Percentiles rank a stretch among this genome's conserved stretches.
phyloP scores from a whole-genome alignment of 2,888 invertebrate genomes.

The Stictocephala bisonia region DNA sequence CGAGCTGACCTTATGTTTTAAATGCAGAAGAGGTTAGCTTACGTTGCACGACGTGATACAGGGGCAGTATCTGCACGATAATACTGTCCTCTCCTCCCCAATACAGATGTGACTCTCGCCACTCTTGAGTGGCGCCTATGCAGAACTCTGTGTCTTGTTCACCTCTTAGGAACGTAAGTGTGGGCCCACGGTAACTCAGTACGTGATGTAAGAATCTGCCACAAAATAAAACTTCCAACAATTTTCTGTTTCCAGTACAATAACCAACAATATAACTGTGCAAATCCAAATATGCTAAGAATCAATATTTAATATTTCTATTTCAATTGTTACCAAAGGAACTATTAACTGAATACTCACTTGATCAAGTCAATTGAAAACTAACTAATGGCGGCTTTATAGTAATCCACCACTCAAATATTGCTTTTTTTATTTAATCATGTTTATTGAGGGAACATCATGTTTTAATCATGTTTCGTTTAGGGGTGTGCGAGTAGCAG shows the following conservation, averaged over 20 bases:
- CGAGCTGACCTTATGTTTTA: too few relatives aligned
- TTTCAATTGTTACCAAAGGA: neutral
- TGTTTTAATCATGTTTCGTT: too few relatives aligned
- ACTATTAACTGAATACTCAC: too few relatives aligned
- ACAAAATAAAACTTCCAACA: too few relatives aligned
- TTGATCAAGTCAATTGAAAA: too few relatives aligned
- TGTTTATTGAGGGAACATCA: too few relatives aligned
- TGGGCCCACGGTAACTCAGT: conserved; percentile 75
- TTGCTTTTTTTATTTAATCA: too few relatives aligned
- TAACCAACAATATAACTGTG: neutral
- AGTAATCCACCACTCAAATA: too few relatives aligned
- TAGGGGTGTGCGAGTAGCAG: too few relatives aligned
- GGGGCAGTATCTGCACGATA: conserved; percentile 67
- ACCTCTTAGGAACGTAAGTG: conserved; percentile 68
- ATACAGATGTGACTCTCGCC: conserved; percentile 87
- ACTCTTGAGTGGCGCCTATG: conserved; percentile 81
- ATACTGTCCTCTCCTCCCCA: conserved; percentile 86
- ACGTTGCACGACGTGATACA: conserved; percentile 67
- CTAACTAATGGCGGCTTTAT: too few relatives aligned
- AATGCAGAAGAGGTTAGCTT: too few relatives aligned
- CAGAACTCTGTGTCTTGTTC: conserved; percentile 77
- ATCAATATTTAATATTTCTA: neutral
- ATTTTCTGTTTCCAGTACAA: too few relatives aligned
- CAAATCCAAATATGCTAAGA: neutral
- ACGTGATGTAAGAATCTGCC: conserved; percentile 84